A percentile compares a stretch with the other conserved stretches of the same genome.
Evolutionary conservation across 1,140 invertebrate genomes (phyloP).

Genomic region (Zophobas atratus): DNA sequence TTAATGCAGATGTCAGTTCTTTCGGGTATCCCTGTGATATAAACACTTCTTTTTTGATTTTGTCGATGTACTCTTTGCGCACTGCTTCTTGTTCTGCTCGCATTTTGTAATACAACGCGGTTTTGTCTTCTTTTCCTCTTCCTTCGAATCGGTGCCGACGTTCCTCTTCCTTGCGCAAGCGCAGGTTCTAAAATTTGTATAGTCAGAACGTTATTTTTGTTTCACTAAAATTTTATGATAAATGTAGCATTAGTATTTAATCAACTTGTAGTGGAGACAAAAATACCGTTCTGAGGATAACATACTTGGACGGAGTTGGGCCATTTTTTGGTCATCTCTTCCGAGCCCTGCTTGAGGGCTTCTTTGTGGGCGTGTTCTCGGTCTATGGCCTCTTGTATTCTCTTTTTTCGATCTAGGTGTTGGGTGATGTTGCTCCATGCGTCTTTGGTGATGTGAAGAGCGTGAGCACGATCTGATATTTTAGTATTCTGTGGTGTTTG

Average conservation of each 20-base stretch:
- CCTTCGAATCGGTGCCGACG: conserved; percentile 45
- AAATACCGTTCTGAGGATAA: neutral
- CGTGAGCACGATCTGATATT: conserved; percentile 58
- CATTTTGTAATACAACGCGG: conserved; percentile 54
- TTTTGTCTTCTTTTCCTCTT: conserved; percentile 56
- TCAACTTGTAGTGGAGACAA: too few species aligned
- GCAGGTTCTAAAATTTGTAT: conserved; percentile 55
- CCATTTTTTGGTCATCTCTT: conserved; percentile 61
- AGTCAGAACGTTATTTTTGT: neutral
- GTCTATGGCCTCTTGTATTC: conserved; percentile 56
- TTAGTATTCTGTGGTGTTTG: conserved; percentile 59
- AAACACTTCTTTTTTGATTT: conserved; percentile 58
- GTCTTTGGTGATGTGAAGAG: conserved; percentile 55
- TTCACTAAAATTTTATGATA: neutral
- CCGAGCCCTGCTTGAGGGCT: conserved; percentile 59
- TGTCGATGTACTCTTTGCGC: conserved; percentile 56
- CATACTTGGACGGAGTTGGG: conserved; percentile 60
- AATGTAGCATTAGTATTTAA: too few species aligned
- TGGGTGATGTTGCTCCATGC: conserved; percentile 57
- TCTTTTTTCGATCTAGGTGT: conserved; percentile 59
- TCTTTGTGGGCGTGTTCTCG: conserved; percentile 55
- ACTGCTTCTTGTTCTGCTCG: conserved; percentile 60
- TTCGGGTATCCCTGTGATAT: conserved; percentile 55
- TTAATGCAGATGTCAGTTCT: conserved; percentile 58
- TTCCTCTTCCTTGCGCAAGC: conserved; percentile 59